Evolutionary conservation across 2,113 vertebrate genomes (phyloP).

Genomic region (Turnix velox): DNA sequence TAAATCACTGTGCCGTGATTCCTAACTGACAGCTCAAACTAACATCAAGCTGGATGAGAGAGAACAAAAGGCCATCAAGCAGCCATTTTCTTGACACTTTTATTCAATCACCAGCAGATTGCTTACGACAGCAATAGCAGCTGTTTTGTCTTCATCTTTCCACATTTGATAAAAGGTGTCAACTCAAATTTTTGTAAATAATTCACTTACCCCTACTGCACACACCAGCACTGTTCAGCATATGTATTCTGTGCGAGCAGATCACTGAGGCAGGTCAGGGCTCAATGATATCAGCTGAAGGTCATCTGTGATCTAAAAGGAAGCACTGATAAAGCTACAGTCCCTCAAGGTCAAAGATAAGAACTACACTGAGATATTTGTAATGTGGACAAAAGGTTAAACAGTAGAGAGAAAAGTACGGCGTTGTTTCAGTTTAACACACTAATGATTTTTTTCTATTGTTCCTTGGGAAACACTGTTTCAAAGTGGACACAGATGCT

Average conservation of each 20-base stretch:
- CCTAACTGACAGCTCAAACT: slow-evolving; percentile 99
- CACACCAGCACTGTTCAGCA: slow-evolving; percentile 88
- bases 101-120: slow-evolving; percentile 99
- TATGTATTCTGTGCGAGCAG: slow-evolving; percentile 91
- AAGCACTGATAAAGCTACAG: slow-evolving; percentile 83
- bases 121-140: slow-evolving; percentile 99
- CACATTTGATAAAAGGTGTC: slow-evolving; percentile 99
- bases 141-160: slow-evolving; percentile 99
- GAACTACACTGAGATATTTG: slow-evolving; percentile 82
- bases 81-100: slow-evolving; percentile 99
- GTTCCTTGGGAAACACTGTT: slow-evolving; percentile 81
- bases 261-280: slow-evolving; percentile 95
- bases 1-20: slow-evolving; percentile 99
- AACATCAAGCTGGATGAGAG: slow-evolving; percentile 99
- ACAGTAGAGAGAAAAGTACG: slow-evolving; percentile 76
- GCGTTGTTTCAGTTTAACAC: slow-evolving; percentile 85
- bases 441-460: slow-evolving; percentile 74
- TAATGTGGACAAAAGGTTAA: slow-evolving; percentile 86
- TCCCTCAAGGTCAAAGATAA: slow-evolving; percentile 97
- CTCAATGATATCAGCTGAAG: slow-evolving; percentile 95
- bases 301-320: slow-evolving; percentile 88
- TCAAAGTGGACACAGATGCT: background rate
- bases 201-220: slow-evolving; percentile 98
- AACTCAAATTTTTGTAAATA: slow-evolving; percentile 99
- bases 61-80: slow-evolving; percentile 99